Evolutionary conservation across 2,888 invertebrate species (phyloP).

Genomic region (Dasypogon diadema): DNA sequence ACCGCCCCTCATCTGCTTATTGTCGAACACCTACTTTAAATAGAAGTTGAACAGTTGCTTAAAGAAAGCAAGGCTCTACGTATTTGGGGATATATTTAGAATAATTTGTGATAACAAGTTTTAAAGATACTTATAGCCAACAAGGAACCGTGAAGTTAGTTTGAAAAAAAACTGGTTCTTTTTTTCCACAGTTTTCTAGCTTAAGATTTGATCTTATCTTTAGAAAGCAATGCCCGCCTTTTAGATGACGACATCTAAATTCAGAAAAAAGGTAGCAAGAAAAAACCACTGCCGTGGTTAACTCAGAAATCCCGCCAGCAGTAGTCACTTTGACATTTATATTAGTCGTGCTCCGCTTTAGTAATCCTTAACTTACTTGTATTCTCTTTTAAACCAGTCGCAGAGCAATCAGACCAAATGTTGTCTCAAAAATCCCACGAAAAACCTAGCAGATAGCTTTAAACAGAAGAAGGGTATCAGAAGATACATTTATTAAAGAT

Average conservation of each 20-base stretch:
- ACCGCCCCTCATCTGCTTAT: no score
- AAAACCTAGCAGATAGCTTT: conserved; percentile 12
- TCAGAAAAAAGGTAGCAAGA: neutral
- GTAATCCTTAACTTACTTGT: conserved; percentile 20
- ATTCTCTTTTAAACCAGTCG: conserved; percentile 6
- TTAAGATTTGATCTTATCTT: neutral
- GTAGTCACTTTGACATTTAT: conserved; percentile 42
- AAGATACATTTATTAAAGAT: neutral
- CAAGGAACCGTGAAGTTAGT: neutral
- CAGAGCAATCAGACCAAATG: neutral
- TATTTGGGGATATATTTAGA: no score
- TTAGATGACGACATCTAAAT: neutral
- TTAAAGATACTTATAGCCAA: no score
- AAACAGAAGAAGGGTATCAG: neutral
- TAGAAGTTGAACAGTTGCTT: conserved; percentile 1
- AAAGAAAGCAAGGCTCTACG: no score
- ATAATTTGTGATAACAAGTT: no score
- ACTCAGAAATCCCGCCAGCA: neutral
- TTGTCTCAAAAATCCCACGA: neutral
- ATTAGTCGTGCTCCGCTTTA: conserved; percentile 39
- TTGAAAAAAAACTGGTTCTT: neutral
- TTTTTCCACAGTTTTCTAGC: neutral
- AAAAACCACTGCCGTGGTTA: neutral
- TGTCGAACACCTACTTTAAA: neutral
- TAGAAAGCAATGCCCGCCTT: neutral